Conservation (phyloP, 2,888 invertebrate species). For the Bugulina stolonifera region DNA sequence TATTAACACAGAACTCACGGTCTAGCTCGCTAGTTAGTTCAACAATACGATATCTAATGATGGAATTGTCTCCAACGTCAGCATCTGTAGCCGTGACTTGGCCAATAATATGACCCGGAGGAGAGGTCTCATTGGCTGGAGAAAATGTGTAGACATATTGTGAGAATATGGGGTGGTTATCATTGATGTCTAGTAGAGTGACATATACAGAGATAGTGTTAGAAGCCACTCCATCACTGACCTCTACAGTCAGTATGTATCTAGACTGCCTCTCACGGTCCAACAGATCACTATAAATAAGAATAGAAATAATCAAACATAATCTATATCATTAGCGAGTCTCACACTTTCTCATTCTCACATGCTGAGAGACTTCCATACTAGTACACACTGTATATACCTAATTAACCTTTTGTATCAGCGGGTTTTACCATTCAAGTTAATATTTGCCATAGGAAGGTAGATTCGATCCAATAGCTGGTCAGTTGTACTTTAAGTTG, state of each 20-base stretch:
- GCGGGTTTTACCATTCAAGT: no score
- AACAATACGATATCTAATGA: background rate
- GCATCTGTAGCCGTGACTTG: background rate
- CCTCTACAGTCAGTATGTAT: background rate
- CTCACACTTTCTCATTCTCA: no score
- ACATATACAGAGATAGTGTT: background rate
- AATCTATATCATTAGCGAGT: no score
- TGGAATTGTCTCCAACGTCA: background rate
- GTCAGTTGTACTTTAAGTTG: no score
- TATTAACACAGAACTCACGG: no score
- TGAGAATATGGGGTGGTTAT: background rate
- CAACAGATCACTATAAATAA: slow-evolving; percentile 11
- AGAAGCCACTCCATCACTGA: background rate
- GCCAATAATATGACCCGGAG: background rate
- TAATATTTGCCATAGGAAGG: no score
- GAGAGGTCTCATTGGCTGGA: slow-evolving; percentile 3
- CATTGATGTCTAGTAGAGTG: slow-evolving; percentile 11
- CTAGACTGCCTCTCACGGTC: background rate
- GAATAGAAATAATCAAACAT: no score
- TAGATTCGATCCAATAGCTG: no score
- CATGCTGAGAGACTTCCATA: no score
- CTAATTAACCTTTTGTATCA: no score
- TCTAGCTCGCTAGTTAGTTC: background rate
- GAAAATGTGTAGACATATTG: background rate
- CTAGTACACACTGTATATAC: no score